These are phyloP conservation scores for Pterostichus madidus DNA, from an alignment of 2,888 invertebrate species.

Conservation along the genomic window DNA sequence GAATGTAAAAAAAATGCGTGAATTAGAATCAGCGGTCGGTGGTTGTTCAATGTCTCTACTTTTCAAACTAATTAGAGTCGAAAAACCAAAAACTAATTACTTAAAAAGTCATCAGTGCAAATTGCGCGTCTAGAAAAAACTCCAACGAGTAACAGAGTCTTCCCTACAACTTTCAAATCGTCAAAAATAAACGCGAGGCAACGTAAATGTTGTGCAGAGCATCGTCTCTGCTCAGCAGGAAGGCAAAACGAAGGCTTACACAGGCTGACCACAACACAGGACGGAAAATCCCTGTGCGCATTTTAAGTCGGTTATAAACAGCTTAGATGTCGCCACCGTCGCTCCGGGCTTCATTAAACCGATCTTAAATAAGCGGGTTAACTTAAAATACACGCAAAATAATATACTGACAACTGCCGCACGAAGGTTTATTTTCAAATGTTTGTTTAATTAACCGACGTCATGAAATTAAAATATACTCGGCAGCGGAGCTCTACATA, in stretches of 20 bases:
- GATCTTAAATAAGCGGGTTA: slow-evolving; percentile 65
- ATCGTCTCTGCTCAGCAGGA: background rate
- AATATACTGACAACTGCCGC: slow-evolving; percentile 27
- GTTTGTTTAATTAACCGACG: slow-evolving; percentile 46
- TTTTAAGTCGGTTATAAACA: slow-evolving; percentile 65
- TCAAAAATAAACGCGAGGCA: slow-evolving; percentile 34
- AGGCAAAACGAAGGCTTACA: slow-evolving; percentile 18
- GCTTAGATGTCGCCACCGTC: slow-evolving; percentile 52
- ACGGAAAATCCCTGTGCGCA: slow-evolving; percentile 59
- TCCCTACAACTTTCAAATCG: slow-evolving; percentile 27
- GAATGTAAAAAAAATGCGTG: slow-evolving; percentile 10
- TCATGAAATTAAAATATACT: slow-evolving; percentile 1
- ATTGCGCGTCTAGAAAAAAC: slow-evolving; percentile 39
- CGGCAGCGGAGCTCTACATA: background rate
- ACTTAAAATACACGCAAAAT: slow-evolving; percentile 52
- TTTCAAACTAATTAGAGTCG: slow-evolving; percentile 62
- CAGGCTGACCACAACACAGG: slow-evolving; percentile 65
- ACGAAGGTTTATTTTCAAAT: slow-evolving; percentile 33
- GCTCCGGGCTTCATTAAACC: slow-evolving; percentile 60
- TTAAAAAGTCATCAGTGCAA: slow-evolving; percentile 65
- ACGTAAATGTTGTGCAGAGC: background rate
- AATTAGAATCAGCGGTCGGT: slow-evolving; percentile 38
- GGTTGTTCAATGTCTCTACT: slow-evolving; percentile 61
- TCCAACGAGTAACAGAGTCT: slow-evolving; percentile 25
- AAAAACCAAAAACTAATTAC: slow-evolving; percentile 66